Evolutionary conservation across 2,888 invertebrate species (phyloP).

Genomic region (Eremobia ochroleuca): DNA sequence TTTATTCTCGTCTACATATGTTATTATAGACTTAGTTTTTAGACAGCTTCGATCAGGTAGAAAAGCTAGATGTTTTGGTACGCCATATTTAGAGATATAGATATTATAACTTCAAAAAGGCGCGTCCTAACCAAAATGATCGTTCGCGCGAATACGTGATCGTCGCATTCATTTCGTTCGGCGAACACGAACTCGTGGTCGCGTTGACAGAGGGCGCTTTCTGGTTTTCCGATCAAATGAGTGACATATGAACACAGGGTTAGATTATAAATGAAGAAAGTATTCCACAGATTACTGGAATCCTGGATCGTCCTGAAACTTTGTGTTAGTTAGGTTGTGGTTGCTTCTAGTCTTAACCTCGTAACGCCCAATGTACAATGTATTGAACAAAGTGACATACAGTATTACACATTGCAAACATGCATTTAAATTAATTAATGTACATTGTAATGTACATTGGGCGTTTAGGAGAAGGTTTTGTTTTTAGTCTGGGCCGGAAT

Average conservation of each 20-base stretch:
- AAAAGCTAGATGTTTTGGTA: neutral
- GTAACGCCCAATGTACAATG: too few species aligned
- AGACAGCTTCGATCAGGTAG: neutral
- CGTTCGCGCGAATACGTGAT: neutral
- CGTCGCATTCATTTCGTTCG: neutral
- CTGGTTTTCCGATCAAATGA: neutral
- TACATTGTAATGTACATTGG: too few species aligned
- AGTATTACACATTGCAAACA: too few species aligned
- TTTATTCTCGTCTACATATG: neutral
- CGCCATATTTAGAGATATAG: too few species aligned
- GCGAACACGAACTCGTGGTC: neutral
- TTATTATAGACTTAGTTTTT: neutral
- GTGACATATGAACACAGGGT: neutral
- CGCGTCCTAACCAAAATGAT: neutral
- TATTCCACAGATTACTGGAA: neutral
- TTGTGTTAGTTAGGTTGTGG: too few species aligned
- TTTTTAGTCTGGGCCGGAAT: too few species aligned
- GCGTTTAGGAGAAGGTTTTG: too few species aligned
- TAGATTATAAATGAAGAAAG: neutral
- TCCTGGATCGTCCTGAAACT: neutral
- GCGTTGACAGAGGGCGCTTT: neutral
- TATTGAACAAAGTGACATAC: too few species aligned
- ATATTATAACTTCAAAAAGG: neutral
- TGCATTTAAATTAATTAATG: too few species aligned
- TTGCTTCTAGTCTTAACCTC: neutral